Percentiles rank a stretch among this genome's conserved stretches.
These are phyloP conservation scores for Rhyacichthys aspro DNA, from an alignment of 2,797 vertebrate species.

Conservation along the genomic window DNA sequence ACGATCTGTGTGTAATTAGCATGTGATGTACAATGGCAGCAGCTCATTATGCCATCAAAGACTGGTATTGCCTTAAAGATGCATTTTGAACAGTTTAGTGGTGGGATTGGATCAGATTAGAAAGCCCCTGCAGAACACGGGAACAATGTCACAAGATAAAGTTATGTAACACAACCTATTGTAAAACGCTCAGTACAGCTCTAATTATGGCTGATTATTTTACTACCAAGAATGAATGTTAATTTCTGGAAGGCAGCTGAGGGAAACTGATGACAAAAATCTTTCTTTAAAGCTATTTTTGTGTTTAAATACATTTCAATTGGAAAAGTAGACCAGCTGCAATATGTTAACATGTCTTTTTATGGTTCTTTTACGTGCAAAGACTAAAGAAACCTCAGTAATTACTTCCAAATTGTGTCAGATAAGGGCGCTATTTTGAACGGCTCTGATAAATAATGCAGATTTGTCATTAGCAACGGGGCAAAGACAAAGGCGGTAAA, in stretches of 20 bases:
- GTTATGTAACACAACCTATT: not conserved
- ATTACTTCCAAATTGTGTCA: conserved; percentile 10
- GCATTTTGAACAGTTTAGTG: not conserved
- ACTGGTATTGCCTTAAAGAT: conserved; percentile 6
- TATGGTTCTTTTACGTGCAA: conserved; percentile 14
- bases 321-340: too few relatives aligned
- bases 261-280: not conserved
- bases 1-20: conserved; percentile 36
- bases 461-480: conserved; percentile 1
- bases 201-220: not conserved
- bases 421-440: not conserved
- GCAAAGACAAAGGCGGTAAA: not conserved
- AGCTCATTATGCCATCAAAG: conserved; percentile 39
- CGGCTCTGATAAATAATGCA: conserved; percentile 1
- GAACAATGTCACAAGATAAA: not conserved
- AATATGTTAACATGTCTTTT: too few relatives aligned
- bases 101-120: not conserved
- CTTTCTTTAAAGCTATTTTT: not conserved
- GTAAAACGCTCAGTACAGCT: not conserved
- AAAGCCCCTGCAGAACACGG: not conserved
- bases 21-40: conserved; percentile 38
- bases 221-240: not conserved
- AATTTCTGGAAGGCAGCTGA: not conserved
- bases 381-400: not conserved
- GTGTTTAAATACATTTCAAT: too few relatives aligned